Evolutionary conservation across 2,888 invertebrate species (phyloP).

Genomic region (Pycnomerus fuliginosus): DNA sequence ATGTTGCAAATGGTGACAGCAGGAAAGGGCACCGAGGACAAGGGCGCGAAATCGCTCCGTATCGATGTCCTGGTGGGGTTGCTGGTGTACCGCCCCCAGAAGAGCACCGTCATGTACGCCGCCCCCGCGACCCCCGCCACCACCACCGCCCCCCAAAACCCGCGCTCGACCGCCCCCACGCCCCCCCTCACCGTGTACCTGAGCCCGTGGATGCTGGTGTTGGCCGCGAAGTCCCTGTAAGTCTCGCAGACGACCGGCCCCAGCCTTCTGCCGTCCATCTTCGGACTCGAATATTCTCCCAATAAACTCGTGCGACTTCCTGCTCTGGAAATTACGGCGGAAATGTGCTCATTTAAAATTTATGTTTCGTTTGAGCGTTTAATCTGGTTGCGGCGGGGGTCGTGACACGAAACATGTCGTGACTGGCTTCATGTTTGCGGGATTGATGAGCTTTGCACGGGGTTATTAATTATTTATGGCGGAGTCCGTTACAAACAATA

Average conservation of each 20-base stretch:
- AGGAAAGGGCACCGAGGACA: conserved; percentile 45
- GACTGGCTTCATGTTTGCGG: no score
- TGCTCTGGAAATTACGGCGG: conserved; percentile 15
- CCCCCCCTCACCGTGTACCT: conserved; percentile 41
- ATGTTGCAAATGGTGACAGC: conserved; percentile 49
- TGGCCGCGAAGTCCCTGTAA: conserved; percentile 43
- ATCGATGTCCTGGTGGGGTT: conserved; percentile 48
- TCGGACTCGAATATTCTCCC: conserved; percentile 13
- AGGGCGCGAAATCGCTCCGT: conserved; percentile 41
- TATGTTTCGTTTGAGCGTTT: no score
- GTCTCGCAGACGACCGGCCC: conserved; percentile 32
- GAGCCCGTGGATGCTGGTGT: conserved; percentile 46
- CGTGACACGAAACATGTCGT: no score
- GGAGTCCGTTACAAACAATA: no score
- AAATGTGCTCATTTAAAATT: conserved; percentile 20
- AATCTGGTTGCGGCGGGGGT: no score
- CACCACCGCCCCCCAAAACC: conserved; percentile 41
- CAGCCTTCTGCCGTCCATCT: no score
- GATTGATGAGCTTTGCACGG: no score
- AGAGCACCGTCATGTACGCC: conserved; percentile 46
- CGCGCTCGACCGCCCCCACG: conserved; percentile 32
- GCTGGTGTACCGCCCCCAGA: conserved; percentile 43
- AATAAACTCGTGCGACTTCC: conserved; percentile 13
- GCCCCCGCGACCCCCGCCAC: conserved; percentile 37
- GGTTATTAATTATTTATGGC: no score